These are phyloP conservation scores for Drosophila imparisetae DNA, from an alignment of 2,888 invertebrate genomes.

Conservation along the genomic window DNA sequence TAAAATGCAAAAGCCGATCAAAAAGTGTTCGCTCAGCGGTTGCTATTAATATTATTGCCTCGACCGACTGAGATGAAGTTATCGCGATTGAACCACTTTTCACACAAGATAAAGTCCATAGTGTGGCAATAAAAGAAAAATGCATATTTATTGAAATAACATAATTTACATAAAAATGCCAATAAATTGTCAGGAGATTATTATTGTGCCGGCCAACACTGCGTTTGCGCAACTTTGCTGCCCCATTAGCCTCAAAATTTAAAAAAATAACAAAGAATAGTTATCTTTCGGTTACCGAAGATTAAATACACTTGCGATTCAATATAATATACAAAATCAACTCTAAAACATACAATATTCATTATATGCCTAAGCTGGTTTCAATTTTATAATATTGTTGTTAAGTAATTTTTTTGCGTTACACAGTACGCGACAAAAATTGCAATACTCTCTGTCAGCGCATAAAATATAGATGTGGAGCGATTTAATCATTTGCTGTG, in stretches of 20 bases:
- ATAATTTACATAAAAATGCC: conserved; percentile 77
- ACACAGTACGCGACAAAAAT: not conserved
- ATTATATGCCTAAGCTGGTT: not conserved
- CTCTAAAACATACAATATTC: not conserved
- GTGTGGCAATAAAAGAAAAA: conserved; percentile 75
- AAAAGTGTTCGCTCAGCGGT: conserved; percentile 22
- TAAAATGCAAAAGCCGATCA: conserved; percentile 69
- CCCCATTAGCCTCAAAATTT: conserved; percentile 55
- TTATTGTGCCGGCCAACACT: conserved; percentile 36
- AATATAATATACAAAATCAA: not conserved
- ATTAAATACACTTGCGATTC: conserved; percentile 3
- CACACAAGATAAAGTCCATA: conserved; percentile 70
- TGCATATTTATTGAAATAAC: conserved; percentile 69
- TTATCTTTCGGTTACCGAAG: not conserved
- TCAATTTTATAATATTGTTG: not conserved
- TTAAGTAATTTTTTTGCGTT: not conserved
- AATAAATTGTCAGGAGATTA: conserved; percentile 71
- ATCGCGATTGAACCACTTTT: conserved; percentile 80
- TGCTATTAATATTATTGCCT: conserved; percentile 27
- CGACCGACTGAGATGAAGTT: conserved; percentile 61
- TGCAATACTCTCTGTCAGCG: conserved; percentile 3
- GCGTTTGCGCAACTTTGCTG: conserved; percentile 50
- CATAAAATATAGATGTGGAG: conserved; percentile 50
- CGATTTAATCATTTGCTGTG: conserved; percentile 71
- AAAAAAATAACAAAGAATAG: conserved; percentile 7